Evolutionary conservation across 2,113 vertebrate genomes (phyloP).

Genomic region (Bubo scandiacus): DNA sequence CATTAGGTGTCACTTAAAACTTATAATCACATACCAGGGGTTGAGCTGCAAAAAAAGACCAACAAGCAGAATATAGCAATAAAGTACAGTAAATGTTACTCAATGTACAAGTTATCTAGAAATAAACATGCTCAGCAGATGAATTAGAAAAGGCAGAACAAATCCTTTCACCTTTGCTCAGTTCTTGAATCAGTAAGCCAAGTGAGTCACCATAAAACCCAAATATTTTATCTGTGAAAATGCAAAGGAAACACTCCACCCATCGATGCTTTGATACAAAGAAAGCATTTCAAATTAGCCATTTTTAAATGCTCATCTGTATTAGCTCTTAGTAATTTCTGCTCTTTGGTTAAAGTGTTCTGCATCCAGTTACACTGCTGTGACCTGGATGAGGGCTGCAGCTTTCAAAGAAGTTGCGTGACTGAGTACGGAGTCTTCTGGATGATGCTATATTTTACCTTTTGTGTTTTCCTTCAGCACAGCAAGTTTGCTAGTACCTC

Average conservation of each 20-base stretch:
- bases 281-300: not conserved
- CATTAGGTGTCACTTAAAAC: slow-evolving; percentile 30
- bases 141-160: not conserved
- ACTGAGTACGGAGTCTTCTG: not conserved
- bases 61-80: not conserved
- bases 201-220: not conserved
- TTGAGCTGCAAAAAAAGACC: not conserved
- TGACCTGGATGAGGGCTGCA: not conserved
- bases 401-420: not conserved
- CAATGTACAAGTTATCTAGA: not conserved
- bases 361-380: not conserved
- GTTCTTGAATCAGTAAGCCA: not conserved
- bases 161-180: not conserved
- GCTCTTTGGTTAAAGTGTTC: not conserved
- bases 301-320: not conserved
- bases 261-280: not conserved
- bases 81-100: not conserved
- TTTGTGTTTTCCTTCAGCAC: slow-evolving; percentile 38
- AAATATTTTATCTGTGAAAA: not conserved
- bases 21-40: not conserved
- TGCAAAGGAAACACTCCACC: not conserved
- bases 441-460: slow-evolving; percentile 37
- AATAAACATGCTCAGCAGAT: not conserved
- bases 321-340: not conserved
- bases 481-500: slow-evolving; percentile 47